Base-by-base conservation (phyloP, 2,888 invertebrate genomes). In the Nymphalis c-album region DNA sequence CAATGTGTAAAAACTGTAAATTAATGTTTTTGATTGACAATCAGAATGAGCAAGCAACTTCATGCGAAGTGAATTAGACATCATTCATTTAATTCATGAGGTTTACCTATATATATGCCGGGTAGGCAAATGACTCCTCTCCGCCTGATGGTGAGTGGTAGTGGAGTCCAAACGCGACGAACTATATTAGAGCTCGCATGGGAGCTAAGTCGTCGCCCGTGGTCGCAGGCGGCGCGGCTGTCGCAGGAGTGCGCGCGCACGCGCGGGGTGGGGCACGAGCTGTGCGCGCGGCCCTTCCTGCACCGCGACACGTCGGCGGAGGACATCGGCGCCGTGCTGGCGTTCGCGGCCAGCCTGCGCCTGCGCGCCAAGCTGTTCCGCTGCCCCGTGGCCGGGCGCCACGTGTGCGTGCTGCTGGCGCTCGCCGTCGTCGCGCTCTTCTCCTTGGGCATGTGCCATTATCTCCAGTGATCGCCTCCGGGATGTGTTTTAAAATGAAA, bases 221-320 rank as follows among this genome's bases (percentile, higher is more conserved):
- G 26, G 26, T 50, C 7, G 59, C 85, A 96, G 95, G 97, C 96
- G 20, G 95, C 96, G 0, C 93, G 96, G 63, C 90, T 97, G 70
- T 95, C 96, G 0, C 93, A 94, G 13, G 95, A 95, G 51, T 97
- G 96, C 77, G 93, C 94, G 26, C 93, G 93, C 74, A 94, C 96
- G n/a, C 95, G 95, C 83, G 93, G 93, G 20, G 94, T 95, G 64
- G 97, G 97, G 0, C 96, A 97, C 84, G 96, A 96, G 85, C 93
- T 96, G 62, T 93, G 96, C 63, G 94, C 95, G 17, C 93, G 96
- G 1, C 97, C 97, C 0, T 97, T 96, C 81, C 95, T 96, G 2
- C 96, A 97, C 86, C 96, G 96, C 82, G 95, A 95, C 77, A 96
- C 96, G 10, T 93, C 96, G 0, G 94, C 94, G 62, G 94, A 94